A percentile compares a stretch with the other conserved stretches of the same genome.
These are phyloP conservation scores for Tinamus guttatus DNA, from an alignment of 2,113 vertebrate species.

Conservation along the genomic window DNA sequence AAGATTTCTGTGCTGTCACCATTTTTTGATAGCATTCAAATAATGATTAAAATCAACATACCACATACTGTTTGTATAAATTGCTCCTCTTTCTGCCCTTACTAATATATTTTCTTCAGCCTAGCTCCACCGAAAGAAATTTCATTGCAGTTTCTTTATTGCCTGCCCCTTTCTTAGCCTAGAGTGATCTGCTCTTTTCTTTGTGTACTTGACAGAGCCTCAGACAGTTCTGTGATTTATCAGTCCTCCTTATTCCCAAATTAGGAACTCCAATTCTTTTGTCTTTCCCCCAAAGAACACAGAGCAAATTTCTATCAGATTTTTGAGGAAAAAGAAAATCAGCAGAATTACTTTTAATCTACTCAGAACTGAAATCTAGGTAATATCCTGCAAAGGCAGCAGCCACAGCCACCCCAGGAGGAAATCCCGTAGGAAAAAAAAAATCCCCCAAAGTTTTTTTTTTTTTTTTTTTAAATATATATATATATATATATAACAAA, in stretches of 20 bases:
- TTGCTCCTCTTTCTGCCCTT: background rate
- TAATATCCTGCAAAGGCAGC: background rate
- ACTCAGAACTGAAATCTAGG: background rate
- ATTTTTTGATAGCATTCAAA: conserved; percentile 1
- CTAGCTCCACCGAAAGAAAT: background rate
- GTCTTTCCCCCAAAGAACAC: accelerated
- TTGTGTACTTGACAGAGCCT: background rate
- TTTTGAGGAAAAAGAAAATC: background rate
- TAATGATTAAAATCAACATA: background rate
- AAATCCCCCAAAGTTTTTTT: background rate
- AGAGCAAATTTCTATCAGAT: background rate
- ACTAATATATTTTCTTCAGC: background rate
- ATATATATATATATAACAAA: background rate
- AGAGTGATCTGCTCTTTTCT: background rate
- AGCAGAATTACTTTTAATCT: background rate
- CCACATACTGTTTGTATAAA: background rate
- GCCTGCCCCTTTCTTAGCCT: background rate
- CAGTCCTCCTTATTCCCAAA: background rate
- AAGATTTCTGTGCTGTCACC: background rate
- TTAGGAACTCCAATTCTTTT: background rate
- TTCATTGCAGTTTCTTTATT: background rate
- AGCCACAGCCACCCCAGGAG: background rate
- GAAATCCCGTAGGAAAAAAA: background rate
- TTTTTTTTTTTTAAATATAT: background rate
- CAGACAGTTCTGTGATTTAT: background rate